Percentiles rank a stretch among this genome's conserved stretches.
These are phyloP conservation scores for Clitarchus hookeri DNA, from an alignment of 2,888 invertebrate species.

Conservation along the genomic window DNA sequence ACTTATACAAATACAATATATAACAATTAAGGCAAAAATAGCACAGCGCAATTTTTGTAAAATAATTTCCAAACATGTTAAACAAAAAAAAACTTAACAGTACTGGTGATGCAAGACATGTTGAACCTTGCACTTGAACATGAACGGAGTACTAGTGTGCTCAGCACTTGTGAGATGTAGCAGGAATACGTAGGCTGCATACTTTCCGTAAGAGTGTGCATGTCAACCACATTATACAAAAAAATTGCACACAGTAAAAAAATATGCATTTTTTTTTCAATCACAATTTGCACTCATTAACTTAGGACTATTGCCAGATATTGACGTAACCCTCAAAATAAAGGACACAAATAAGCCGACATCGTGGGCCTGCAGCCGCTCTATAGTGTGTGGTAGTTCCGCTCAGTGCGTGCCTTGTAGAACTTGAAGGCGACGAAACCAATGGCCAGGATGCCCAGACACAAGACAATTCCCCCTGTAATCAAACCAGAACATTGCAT, in stretches of 20 bases:
- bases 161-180: neutral
- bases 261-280: neutral
- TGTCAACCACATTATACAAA: neutral
- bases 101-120: neutral
- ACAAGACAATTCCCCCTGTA: slow-evolving; percentile 80
- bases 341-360: neutral
- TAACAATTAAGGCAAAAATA: neutral
- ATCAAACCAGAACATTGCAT: slow-evolving; percentile 36
- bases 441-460: slow-evolving; percentile 77
- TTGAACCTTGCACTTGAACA: neutral
- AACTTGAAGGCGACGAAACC: slow-evolving; percentile 84
- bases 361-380: neutral
- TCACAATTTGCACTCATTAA: neutral
- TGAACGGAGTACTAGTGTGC: neutral
- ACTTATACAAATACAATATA: neutral
- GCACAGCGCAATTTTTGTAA: neutral
- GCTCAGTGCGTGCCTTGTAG: slow-evolving; percentile 82
- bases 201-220: neutral
- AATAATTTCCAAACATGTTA: neutral
- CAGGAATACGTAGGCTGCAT: neutral
- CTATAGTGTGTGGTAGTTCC: slow-evolving; percentile 89
- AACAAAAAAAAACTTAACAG: neutral
- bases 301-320: neutral
- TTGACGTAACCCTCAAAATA: neutral
- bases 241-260: neutral